A percentile compares a stretch with the other conserved stretches of the same genome.
Evolutionary conservation across 1,140 invertebrate genomes (phyloP).

Genomic region (Nebria ingens): DNA sequence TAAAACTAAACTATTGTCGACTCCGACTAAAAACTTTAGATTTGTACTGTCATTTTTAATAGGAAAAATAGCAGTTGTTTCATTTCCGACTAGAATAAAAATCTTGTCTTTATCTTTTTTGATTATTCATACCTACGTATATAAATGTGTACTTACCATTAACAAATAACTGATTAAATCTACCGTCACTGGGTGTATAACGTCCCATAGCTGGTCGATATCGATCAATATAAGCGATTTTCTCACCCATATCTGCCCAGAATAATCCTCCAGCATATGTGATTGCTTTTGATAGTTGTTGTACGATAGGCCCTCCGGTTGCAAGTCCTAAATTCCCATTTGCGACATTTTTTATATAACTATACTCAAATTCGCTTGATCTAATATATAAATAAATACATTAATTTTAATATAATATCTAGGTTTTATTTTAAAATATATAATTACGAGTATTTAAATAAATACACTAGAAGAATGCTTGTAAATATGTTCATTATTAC

Average conservation of each 20-base stretch:
- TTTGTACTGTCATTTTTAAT: not conserved
- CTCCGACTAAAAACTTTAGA: not conserved
- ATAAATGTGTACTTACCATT: not conserved
- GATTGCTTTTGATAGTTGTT: not conserved
- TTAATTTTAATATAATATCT: not conserved
- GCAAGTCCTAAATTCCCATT: not conserved
- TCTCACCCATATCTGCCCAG: not conserved
- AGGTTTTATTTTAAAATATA: too few species aligned
- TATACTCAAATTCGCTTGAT: not conserved
- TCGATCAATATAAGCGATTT: not conserved
- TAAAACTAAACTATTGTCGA: not conserved
- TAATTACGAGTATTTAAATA: too few species aligned
- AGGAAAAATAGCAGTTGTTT: not conserved
- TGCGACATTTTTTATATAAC: not conserved
- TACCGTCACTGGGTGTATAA: not conserved
- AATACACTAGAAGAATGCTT: too few species aligned
- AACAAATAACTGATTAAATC: not conserved
- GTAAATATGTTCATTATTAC: too few species aligned
- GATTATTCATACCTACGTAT: too few species aligned
- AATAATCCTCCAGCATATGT: not conserved
- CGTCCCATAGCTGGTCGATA: not conserved
- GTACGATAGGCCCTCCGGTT: not conserved
- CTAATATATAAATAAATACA: not conserved
- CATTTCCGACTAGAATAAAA: not conserved
- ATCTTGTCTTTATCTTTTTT: too few species aligned